Conservation (phyloP, 2,113 vertebrate species). For the Fukomys damarensis region DNA sequence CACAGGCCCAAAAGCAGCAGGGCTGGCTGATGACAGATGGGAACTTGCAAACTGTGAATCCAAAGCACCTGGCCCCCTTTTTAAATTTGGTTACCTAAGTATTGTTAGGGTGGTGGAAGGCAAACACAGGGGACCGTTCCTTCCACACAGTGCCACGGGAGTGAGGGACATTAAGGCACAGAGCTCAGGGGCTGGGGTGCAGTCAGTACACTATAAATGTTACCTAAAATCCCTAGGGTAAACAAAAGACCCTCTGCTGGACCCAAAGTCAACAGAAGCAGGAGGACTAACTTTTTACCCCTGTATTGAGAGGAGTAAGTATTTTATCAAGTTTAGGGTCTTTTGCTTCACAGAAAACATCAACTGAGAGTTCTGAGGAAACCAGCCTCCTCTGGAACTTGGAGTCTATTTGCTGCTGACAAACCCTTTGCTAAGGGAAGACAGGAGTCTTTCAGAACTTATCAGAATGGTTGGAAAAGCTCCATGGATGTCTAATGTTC, state of each 20-base stretch:
- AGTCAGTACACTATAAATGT: neutral
- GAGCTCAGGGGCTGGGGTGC: rapidly evolving
- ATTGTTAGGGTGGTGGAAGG: neutral
- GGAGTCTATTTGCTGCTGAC: neutral
- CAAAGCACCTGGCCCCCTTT: neutral
- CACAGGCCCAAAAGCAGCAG: no score
- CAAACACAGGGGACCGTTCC: neutral
- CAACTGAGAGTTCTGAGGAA: neutral
- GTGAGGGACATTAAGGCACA: neutral
- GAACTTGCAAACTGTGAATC: neutral
- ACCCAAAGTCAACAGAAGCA: neutral
- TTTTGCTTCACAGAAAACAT: neutral
- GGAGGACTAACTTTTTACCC: neutral
- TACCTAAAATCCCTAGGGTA: neutral
- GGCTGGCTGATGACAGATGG: neutral
- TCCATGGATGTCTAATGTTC: slow-evolving; percentile 70
- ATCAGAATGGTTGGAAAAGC: slow-evolving; percentile 19
- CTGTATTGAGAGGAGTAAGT: neutral
- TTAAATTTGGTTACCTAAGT: neutral
- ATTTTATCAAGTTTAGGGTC: neutral
- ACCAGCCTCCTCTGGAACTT: neutral
- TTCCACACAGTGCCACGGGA: neutral
- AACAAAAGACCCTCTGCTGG: neutral
- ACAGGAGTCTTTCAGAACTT: slow-evolving; percentile 30
- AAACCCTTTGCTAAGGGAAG: neutral